Evolutionary conservation across 2,113 vertebrate species (phyloP).

Genomic region (Agapornis roseicollis): DNA sequence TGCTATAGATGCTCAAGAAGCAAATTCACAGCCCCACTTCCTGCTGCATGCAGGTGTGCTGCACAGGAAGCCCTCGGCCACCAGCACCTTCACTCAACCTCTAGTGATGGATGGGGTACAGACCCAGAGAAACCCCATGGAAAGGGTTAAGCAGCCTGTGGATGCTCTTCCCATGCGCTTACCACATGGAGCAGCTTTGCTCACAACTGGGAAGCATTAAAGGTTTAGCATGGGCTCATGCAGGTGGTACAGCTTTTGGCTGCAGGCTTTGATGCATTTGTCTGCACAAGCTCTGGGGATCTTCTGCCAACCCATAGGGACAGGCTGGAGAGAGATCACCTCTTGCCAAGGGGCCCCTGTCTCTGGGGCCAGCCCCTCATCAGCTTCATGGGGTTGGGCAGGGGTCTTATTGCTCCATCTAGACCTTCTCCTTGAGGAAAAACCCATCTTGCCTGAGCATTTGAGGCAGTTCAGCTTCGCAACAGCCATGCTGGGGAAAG

Average conservation of each 20-base stretch:
- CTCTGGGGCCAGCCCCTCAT: too few species aligned
- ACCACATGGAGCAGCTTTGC: not conserved
- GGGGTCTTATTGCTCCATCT: not conserved
- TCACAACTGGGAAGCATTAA: conserved; percentile 13
- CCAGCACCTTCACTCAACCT: not conserved
- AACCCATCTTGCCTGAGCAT: not conserved
- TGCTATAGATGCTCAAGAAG: not conserved
- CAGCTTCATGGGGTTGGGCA: not conserved
- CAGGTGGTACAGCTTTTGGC: not conserved
- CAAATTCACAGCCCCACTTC: not conserved
- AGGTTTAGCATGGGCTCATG: not conserved
- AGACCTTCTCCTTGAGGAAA: not conserved
- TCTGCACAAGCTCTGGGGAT: not conserved
- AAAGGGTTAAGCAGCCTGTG: conserved; percentile 16
- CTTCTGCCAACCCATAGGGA: not conserved
- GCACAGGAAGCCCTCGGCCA: not conserved
- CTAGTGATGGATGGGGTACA: not conserved
- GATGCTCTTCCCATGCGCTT: not conserved
- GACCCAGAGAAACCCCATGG: fast-evolving
- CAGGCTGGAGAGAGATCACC: not conserved
- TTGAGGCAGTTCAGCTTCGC: not conserved
- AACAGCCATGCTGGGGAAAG: not conserved
- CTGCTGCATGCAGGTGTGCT: not conserved
- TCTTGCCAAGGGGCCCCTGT: not conserved
- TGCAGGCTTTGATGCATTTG: not conserved